These are phyloP conservation scores for Pangasianodon hypophthalmus DNA, from an alignment of 2,113 vertebrate species.

Conservation along the genomic window DNA sequence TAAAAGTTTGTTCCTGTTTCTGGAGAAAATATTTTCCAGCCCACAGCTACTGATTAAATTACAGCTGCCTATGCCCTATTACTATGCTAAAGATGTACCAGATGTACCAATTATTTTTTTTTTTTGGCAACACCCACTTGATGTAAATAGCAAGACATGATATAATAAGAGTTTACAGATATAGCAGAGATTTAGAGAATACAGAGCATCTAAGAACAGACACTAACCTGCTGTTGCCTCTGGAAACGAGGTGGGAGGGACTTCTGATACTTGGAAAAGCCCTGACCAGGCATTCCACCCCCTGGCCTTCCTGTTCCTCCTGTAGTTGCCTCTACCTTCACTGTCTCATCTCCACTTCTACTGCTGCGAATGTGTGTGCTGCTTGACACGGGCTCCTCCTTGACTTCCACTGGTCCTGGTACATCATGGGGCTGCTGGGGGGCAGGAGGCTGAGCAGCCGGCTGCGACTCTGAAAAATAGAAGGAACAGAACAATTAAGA, in stretches of 20 bases:
- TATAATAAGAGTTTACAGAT: no score
- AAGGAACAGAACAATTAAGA: not conserved
- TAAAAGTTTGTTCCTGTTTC: not conserved
- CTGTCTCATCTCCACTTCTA: constrained; percentile 64
- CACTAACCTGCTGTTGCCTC: constrained; percentile 87
- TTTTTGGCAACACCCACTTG: not conserved
- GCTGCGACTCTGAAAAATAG: constrained; percentile 69
- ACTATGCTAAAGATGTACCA: not conserved
- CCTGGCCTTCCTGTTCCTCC: constrained; percentile 70
- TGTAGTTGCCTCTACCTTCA: constrained; percentile 74
- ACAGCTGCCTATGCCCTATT: not conserved
- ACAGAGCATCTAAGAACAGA: not conserved
- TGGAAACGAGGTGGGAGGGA: constrained; percentile 91
- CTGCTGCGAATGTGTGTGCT: constrained; percentile 63
- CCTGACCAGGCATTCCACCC: constrained; percentile 68
- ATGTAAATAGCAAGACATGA: not conserved
- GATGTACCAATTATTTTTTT: not conserved
- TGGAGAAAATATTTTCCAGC: not conserved
- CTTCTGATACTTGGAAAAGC: constrained; percentile 92
- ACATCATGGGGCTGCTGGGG: constrained; percentile 64
- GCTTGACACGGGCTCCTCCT: constrained; percentile 70
- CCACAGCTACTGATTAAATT: not conserved
- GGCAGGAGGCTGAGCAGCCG: constrained; percentile 67
- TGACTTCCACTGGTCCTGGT: constrained; percentile 71
- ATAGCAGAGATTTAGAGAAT: not conserved